Percentiles rank a stretch among this genome's conserved stretches.
Evolutionary conservation across 2,888 invertebrate genomes (phyloP).

Genomic region (Mythimna loreyi): DNA sequence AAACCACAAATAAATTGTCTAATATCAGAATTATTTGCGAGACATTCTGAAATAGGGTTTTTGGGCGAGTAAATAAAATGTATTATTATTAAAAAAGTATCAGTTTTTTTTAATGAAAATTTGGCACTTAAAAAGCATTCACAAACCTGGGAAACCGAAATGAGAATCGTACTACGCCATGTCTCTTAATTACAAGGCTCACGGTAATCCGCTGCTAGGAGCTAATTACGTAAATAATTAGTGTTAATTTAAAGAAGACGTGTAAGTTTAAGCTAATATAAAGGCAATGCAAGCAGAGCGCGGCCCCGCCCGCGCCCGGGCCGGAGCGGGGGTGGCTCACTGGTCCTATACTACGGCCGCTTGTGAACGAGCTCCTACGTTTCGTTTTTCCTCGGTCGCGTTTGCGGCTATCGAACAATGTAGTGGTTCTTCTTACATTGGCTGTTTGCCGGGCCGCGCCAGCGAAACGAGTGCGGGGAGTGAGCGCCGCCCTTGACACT

Average conservation of each 20-base stretch:
- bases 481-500: slow-evolving; percentile 84
- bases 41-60: too few relatives aligned
- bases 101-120: neutral
- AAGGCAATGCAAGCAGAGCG: slow-evolving; percentile 68
- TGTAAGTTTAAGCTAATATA: slow-evolving; percentile 70
- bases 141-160: slow-evolving; percentile 8
- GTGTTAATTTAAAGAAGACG: slow-evolving; percentile 72
- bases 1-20: too few relatives aligned
- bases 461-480: slow-evolving; percentile 66
- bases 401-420: slow-evolving; percentile 61
- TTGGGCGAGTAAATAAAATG: too few relatives aligned
- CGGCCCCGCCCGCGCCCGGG: slow-evolving; percentile 69
- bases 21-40: neutral
- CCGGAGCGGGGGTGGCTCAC: slow-evolving; percentile 58
- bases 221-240: slow-evolving; percentile 72
- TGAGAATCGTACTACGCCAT: slow-evolving; percentile 52
- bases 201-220: slow-evolving; percentile 61
- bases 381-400: slow-evolving; percentile 53
- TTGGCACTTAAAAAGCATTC: slow-evolving; percentile 11
- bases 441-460: slow-evolving; percentile 55
- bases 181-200: slow-evolving; percentile 66
- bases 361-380: slow-evolving; percentile 65
- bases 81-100: too few relatives aligned
- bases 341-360: slow-evolving; percentile 54
- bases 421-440: slow-evolving; percentile 70